phyloP scores from a whole-genome alignment of 2,888 invertebrate species.

The Sepiola atlantica region DNA sequence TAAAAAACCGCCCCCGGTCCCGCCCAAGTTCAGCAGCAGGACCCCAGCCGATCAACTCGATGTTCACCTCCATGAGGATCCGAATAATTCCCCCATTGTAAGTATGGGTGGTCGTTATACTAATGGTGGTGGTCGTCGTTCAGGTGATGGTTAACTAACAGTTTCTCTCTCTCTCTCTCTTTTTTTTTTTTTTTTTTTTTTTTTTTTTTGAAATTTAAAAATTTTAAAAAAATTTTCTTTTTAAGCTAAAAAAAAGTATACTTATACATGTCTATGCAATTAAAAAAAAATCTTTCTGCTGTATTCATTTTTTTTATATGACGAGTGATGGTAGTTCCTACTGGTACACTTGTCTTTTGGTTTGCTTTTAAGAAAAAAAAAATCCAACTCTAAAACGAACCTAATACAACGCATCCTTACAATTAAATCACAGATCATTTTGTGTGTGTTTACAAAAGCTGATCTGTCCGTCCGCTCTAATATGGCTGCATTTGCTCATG shows the following conservation, averaged over 20 bases:
- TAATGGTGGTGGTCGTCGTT: conserved; percentile 39
- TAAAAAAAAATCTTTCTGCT: not conserved
- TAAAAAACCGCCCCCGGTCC: conserved; percentile 37
- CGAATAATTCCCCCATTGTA: conserved; percentile 1
- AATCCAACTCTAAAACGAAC: not conserved
- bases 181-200: not conserved
- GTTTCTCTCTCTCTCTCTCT: not conserved
- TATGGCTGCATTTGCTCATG: conserved; percentile 6
- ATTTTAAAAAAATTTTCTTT: too few species aligned
- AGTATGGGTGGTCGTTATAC: conserved; percentile 37
- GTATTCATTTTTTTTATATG: not conserved
- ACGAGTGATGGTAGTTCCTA: conserved; percentile 4
- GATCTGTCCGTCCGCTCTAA: not conserved
- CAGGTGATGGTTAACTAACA: not conserved
- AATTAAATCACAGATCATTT: not conserved
- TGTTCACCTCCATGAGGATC: not conserved
- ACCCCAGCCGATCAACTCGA: conserved; percentile 36
- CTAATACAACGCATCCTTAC: too few species aligned
- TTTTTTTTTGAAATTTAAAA: too few species aligned
- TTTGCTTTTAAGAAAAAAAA: not conserved
- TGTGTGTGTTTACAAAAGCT: not conserved
- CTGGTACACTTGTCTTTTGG: not conserved
- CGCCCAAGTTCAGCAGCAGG: conserved; percentile 39
- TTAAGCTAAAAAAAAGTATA: not conserved
- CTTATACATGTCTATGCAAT: not conserved